These are phyloP conservation scores for Lithosia quadra DNA, from an alignment of 2,888 invertebrate genomes.

Conservation along the genomic window DNA sequence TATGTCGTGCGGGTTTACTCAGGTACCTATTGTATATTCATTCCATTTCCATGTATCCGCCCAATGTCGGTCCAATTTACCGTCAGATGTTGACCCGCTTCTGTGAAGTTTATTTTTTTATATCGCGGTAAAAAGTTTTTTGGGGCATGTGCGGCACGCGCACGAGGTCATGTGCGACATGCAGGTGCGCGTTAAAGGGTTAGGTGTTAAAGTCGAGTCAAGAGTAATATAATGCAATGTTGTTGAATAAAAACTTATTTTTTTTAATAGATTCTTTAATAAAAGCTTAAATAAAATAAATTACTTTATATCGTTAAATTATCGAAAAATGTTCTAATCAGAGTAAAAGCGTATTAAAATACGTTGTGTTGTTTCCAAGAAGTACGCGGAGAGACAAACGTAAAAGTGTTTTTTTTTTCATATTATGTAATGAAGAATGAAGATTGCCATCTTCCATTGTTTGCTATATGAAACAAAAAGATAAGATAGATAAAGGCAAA, in stretches of 20 bases:
- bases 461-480: not conserved
- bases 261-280: too few relatives aligned
- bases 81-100: slow-evolving; percentile 25
- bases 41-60: slow-evolving; percentile 47
- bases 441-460: not conserved
- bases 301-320: too few relatives aligned
- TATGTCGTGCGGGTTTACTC: slow-evolving; percentile 16
- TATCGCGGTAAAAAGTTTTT: slow-evolving; percentile 7
- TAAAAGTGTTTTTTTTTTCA: too few relatives aligned
- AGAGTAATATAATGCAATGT: too few relatives aligned
- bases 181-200: slow-evolving; percentile 1
- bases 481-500: not conserved
- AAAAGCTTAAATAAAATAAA: too few relatives aligned
- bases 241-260: too few relatives aligned
- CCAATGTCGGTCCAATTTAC: slow-evolving; percentile 24
- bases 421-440: not conserved
- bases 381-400: too few relatives aligned
- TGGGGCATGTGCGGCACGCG: not conserved
- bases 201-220: not conserved
- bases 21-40: slow-evolving; percentile 31
- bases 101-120: slow-evolving; percentile 15
- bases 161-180: not conserved
- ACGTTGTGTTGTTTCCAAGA: too few relatives aligned
- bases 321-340: too few relatives aligned
- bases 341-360: too few relatives aligned